Conservation (phyloP, 2,888 invertebrate species). For the Drosophila kambysellisi region DNA sequence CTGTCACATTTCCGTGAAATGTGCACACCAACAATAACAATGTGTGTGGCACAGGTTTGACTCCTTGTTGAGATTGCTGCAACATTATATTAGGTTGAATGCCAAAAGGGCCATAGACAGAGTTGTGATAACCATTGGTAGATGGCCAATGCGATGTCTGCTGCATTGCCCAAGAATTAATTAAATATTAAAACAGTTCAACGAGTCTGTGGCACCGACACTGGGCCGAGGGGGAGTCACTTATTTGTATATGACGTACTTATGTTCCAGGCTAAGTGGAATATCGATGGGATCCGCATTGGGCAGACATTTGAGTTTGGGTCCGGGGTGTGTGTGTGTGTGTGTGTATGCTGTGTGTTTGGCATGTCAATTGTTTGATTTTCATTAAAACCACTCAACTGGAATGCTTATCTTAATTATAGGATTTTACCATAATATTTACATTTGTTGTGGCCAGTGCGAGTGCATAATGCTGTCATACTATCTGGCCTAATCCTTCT, state of each 20-base stretch:
- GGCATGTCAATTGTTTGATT: conserved; percentile 64
- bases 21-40: too few species aligned
- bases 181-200: conserved; percentile 51
- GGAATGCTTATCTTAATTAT: conserved; percentile 76
- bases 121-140: conserved; percentile 26
- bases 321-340: neutral
- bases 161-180: conserved; percentile 31
- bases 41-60: neutral
- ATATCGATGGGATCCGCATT: conserved; percentile 18
- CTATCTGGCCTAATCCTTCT: conserved; percentile 30
- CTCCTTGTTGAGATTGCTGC: neutral
- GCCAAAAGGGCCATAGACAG: neutral
- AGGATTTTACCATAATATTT: conserved; percentile 75
- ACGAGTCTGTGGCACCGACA: conserved; percentile 1
- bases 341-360: conserved; percentile 9
- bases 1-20: neutral
- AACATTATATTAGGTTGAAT: neutral
- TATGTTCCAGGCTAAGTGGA: neutral
- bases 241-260: neutral
- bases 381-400: conserved; percentile 71
- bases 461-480: conserved; percentile 43
- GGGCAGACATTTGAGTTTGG: conserved; percentile 8
- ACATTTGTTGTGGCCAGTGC: conserved; percentile 55
- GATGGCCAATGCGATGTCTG: conserved; percentile 19
- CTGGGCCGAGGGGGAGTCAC: neutral